phyloP scores from a whole-genome alignment of 2,888 invertebrate genomes.

The Dynastes tityus region DNA sequence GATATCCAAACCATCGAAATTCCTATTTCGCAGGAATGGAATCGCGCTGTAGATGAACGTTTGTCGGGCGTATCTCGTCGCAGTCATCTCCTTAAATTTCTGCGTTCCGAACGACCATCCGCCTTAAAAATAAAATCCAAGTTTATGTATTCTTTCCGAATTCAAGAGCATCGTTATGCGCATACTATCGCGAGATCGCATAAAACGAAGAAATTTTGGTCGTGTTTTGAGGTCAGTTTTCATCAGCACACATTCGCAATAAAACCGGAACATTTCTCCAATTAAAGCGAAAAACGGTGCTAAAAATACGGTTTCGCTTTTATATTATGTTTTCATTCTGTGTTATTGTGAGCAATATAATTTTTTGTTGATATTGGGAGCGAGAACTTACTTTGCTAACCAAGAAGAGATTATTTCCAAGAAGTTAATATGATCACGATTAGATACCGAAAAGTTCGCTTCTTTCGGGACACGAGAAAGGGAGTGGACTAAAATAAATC shows the following conservation, averaged over 20 bases:
- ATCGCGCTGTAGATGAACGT: conserved; percentile 96
- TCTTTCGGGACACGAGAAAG: neutral
- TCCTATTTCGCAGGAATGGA: conserved; percentile 88
- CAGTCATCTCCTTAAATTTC: conserved; percentile 94
- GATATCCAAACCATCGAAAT: conserved; percentile 91
- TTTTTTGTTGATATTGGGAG: conserved; percentile 6
- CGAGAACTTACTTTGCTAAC: neutral
- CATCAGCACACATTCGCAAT: neutral
- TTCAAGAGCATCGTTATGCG: neutral
- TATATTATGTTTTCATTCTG: conserved; percentile 2
- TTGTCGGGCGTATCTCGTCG: conserved; percentile 89
- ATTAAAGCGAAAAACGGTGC: conserved; percentile 13
- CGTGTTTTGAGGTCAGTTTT: conserved; percentile 4
- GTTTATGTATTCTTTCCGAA: conserved; percentile 7
- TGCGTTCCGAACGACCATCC: conserved; percentile 99
- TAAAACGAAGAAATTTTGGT: neutral
- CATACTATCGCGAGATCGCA: neutral
- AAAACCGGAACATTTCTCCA: conserved; percentile 22
- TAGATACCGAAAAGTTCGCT: neutral
- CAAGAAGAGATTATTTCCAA: conserved; percentile 17
- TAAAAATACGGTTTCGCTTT: conserved; percentile 2
- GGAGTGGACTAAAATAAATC: conserved; percentile 4
- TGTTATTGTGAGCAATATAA: neutral
- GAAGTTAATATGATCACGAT: conserved; percentile 19
- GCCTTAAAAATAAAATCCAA: conserved; percentile 72